A percentile compares a stretch with the other conserved stretches of the same genome.
Conservation (phyloP, 2,888 invertebrate species). For the Drosophila tripunctata region DNA sequence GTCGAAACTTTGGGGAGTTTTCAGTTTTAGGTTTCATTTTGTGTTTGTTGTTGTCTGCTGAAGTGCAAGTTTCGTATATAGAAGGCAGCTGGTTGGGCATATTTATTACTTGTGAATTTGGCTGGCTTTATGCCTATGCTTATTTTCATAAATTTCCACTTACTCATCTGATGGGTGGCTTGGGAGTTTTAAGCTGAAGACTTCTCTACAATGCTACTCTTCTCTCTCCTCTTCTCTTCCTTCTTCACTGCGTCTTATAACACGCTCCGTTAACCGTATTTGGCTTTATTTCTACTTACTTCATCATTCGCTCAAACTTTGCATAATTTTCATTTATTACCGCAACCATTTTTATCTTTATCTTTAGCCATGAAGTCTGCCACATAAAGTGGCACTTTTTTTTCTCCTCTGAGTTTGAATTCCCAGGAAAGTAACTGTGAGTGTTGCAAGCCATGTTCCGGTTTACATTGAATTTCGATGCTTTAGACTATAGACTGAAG, state of each 20-base stretch:
- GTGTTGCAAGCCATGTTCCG: conserved; percentile 29
- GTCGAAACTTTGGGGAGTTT: conserved; percentile 40
- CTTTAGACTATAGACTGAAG: neutral
- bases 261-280: conserved; percentile 77
- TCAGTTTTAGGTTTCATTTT: too few relatives aligned
- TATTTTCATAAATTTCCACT: conserved; percentile 77
- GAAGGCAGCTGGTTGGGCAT: conserved; percentile 52
- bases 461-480: conserved; percentile 25
- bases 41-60: neutral
- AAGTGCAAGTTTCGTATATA: conserved; percentile 33
- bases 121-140: conserved; percentile 41
- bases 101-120: conserved; percentile 64
- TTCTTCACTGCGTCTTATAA: conserved; percentile 71
- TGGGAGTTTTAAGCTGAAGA: neutral
- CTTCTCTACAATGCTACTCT: conserved; percentile 10
- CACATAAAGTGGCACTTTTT: conserved; percentile 54
- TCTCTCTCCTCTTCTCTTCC: conserved; percentile 7
- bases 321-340: conserved; percentile 78
- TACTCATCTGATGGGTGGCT: conserved; percentile 57
- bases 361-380: conserved; percentile 59
- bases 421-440: conserved; percentile 61
- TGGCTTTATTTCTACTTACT: conserved; percentile 62
- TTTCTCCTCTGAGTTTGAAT: conserved; percentile 23
- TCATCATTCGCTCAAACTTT: conserved; percentile 76
- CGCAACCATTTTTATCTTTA: conserved; percentile 71